phyloP scores from a whole-genome alignment of 2,113 vertebrate species.

The Oreochromis aureus region DNA sequence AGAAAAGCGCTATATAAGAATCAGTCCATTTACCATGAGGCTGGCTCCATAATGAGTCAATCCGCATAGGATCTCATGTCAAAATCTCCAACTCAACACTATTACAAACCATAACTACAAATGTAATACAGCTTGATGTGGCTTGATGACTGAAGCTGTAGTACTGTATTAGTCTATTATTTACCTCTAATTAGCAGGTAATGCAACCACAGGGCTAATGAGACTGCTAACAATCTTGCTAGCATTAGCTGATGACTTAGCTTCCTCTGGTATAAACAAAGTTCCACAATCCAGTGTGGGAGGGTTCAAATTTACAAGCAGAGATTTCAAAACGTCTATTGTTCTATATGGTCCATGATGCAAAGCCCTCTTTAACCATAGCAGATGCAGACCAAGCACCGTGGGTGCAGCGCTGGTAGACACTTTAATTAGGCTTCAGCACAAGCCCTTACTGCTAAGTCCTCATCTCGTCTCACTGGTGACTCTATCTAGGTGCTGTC shows the following conservation, averaged over 20 bases:
- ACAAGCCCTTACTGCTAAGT: not conserved
- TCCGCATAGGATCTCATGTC: not conserved
- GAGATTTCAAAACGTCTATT: not conserved
- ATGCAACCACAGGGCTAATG: not conserved
- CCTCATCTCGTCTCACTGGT: not conserved
- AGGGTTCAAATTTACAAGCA: not conserved
- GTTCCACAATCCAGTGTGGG: not conserved
- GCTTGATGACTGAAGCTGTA: not conserved
- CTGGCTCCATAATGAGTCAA: not conserved
- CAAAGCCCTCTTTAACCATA: not conserved
- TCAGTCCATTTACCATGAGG: not conserved
- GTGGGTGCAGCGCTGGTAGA: not conserved
- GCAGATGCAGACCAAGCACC: not conserved
- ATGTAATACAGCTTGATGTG: not conserved
- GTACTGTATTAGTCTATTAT: not conserved
- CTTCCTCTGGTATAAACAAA: not conserved
- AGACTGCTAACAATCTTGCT: not conserved
- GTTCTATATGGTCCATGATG: not conserved
- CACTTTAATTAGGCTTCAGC: slow-evolving; percentile 10
- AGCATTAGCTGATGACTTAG: not conserved
- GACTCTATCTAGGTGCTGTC: slow-evolving; percentile 17
- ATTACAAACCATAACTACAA: not conserved
- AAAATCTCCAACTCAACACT: not conserved
- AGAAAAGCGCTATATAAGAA: not conserved
- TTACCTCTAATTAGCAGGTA: not conserved